Conservation (phyloP, 2,888 invertebrate genomes). For the Chymomyza amoena region DNA sequence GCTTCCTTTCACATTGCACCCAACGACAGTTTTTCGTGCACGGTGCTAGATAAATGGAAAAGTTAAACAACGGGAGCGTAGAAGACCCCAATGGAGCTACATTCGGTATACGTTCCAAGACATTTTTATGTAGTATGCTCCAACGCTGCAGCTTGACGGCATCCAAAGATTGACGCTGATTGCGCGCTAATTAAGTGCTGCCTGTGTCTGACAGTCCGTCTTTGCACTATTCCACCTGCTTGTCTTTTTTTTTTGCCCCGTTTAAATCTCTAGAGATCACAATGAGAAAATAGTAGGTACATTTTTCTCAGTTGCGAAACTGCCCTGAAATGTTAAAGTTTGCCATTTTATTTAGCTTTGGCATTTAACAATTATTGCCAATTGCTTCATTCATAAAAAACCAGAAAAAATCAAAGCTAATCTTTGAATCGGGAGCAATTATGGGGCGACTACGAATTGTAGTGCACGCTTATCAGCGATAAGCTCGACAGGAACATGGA, state of each 20-base stretch:
- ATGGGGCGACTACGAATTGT: not conserved
- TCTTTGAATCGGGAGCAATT: not conserved
- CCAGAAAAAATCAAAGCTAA: not conserved
- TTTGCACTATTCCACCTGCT: slow-evolving; percentile 13
- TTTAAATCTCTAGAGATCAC: not conserved
- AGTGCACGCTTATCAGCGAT: slow-evolving; percentile 22
- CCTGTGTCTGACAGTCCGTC: not conserved
- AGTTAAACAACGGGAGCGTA: slow-evolving; percentile 20
- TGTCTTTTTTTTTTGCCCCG: slow-evolving; percentile 1
- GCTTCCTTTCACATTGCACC: slow-evolving; percentile 50
- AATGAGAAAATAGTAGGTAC: not conserved
- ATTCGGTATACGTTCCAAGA: not conserved
- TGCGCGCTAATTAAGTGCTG: slow-evolving; percentile 33
- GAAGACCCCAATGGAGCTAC: slow-evolving; percentile 9
- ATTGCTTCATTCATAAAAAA: not conserved
- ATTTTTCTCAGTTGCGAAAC: not conserved
- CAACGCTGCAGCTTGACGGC: not conserved
- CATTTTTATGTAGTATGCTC: not conserved
- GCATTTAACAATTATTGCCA: not conserved
- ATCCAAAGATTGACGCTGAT: slow-evolving; percentile 37
- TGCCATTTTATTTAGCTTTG: slow-evolving; percentile 11
- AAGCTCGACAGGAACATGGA: slow-evolving; percentile 8
- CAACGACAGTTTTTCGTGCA: slow-evolving; percentile 25
- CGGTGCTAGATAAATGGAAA: slow-evolving; percentile 14
- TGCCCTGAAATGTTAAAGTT: slow-evolving; percentile 20